Evolutionary conservation across 2,888 invertebrate genomes (phyloP), one percentile per base, ranked within the genome.

Genomic region (Carabus problematicus): DNA sequence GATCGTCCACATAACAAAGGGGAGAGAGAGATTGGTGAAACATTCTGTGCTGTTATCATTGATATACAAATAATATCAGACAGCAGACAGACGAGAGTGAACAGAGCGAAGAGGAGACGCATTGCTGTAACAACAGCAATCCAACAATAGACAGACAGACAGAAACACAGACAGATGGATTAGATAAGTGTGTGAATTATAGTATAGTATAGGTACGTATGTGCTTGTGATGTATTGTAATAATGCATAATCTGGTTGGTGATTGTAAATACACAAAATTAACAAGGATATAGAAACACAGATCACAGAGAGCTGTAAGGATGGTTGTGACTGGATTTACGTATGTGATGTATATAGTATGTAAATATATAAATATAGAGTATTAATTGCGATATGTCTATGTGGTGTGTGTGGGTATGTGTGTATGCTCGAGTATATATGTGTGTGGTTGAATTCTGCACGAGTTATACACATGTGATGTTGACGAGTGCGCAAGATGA

Each of bases 1-100:
- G 52, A 63, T 63, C 63, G 63, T 63, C 63, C 63, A 63, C 54
- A 63, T 16, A 63, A 29, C 29, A 29, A 29, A 29, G 16, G 54
- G 42, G 41, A 49, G 16, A 63, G 29, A 29, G 2, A 29, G 29
- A 29, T 49, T 63, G 54, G 42, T 42, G 52, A 52, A 54, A 54
- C 54, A 18, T 52, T 52, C 6, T 41, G 41, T 43, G 60, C 43
- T 60, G 43, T 42, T 43, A 18, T 60, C 49, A 12, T 45, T n/a
- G 45, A 45, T 45, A 63, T 63, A 52, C 63, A 54, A 52, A 52
- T 54, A 63, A 40, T 12, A 63, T 40, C 54, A 49, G 39, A 49
- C 12, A 40, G 62, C 14, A 62, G 39, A 52, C 39, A 29, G 29
- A 29, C 29, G 29, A 29, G 29, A 29, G 29, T 29, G 29, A 29